Percentiles rank a stretch among this genome's conserved stretches.
phyloP scores from a whole-genome alignment of 2,113 vertebrate species.

The Brachionichthys hirsutus region DNA sequence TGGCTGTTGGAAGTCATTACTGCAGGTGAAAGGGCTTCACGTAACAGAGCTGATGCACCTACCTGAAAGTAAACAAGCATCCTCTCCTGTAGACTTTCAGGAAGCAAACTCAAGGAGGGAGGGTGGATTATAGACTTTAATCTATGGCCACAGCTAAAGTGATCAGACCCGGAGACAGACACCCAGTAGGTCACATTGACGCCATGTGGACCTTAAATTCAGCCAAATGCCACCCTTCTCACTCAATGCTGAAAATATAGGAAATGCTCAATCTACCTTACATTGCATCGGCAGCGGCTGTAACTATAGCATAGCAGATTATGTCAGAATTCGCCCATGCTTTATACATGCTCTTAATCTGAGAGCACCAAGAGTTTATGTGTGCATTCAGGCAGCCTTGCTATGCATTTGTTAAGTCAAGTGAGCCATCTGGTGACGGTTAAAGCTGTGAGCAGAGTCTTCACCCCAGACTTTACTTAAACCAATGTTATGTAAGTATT shows the following conservation, averaged over 20 bases:
- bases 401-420: constrained; percentile 15
- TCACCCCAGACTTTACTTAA: too few species aligned
- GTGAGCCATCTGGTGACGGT: constrained; percentile 26
- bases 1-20: constrained; percentile 11
- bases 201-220: neutral
- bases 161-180: constrained; percentile 46
- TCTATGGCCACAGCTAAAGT: constrained; percentile 51
- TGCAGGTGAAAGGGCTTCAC: constrained; percentile 38
- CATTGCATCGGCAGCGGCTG: neutral
- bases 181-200: constrained; percentile 44
- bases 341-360: constrained; percentile 7
- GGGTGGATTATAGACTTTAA: constrained; percentile 66
- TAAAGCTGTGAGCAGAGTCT: neutral
- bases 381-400: constrained; percentile 31
- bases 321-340: constrained; percentile 28
- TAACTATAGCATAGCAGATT: constrained; percentile 30
- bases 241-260: neutral
- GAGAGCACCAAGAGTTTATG: constrained; percentile 9
- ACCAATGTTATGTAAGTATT: too few species aligned
- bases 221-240: constrained; percentile 1
- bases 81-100: constrained; percentile 26
- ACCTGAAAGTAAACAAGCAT: constrained; percentile 48
- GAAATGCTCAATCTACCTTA: neutral
- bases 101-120: constrained; percentile 40
- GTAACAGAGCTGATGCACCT: constrained; percentile 15